A percentile compares a stretch with the other conserved stretches of the same genome.
These are phyloP conservation scores for Misgurnus anguillicaudatus DNA, from an alignment of 2,113 vertebrate species.

Conservation along the genomic window DNA sequence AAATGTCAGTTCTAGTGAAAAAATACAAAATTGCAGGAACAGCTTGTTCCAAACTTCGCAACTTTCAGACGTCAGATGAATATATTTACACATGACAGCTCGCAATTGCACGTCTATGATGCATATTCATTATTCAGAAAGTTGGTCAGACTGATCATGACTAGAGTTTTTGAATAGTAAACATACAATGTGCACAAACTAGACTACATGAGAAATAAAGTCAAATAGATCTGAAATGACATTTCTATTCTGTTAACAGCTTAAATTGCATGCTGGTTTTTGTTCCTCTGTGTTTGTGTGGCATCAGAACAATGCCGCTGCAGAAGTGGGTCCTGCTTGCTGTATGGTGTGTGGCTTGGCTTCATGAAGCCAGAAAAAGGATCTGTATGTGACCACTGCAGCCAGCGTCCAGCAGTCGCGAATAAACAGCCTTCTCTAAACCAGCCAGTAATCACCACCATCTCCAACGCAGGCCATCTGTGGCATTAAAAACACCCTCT, in stretches of 20 bases:
- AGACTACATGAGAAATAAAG: neutral
- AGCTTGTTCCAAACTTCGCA: neutral
- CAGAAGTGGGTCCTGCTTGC: slow-evolving; percentile 52
- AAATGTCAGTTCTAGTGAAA: no score
- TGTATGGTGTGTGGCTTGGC: slow-evolving; percentile 52
- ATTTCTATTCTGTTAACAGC: no score
- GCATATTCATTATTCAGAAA: neutral
- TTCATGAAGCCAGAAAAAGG: slow-evolving; percentile 45
- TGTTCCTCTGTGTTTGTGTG: slow-evolving; percentile 14
- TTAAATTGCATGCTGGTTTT: neutral
- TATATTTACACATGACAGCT: neutral
- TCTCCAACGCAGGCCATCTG: slow-evolving; percentile 23
- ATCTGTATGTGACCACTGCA: slow-evolving; percentile 53
- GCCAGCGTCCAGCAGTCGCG: slow-evolving; percentile 63
- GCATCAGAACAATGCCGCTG: slow-evolving; percentile 21
- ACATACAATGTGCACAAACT: neutral
- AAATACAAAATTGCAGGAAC: neutral
- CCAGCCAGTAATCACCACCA: slow-evolving; percentile 23
- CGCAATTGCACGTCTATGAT: neutral
- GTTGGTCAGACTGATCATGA: neutral
- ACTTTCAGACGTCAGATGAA: neutral
- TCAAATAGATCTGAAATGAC: no score
- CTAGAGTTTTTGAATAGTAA: neutral
- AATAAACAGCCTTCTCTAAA: slow-evolving; percentile 66
- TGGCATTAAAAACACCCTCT: slow-evolving; percentile 30